Evolutionary conservation across 2,113 vertebrate species (phyloP), one percentile per base, ranked within the genome.

Genomic region (Caloenas nicobarica): DNA sequence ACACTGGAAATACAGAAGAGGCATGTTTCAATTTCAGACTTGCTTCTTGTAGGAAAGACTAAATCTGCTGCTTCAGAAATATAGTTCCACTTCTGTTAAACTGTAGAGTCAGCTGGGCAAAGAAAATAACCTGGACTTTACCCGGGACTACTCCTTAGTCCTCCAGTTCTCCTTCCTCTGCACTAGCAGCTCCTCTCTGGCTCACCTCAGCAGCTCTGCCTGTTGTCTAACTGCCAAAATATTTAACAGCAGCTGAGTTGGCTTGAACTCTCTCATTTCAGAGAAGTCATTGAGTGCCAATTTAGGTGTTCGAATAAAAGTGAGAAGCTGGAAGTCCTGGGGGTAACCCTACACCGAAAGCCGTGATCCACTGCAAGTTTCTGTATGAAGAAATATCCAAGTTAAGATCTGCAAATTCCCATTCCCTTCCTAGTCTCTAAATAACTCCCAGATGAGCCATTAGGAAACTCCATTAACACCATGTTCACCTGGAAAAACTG

Each of bases 401-500:
- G 5, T 78, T 86, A 94, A 96, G 90, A 95, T 66, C 80, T 9
- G 8, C 33, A 91, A 95, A 95, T 78, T 95, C 85, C 85, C 51
- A 86, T 86, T 82, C 31, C 80, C 85, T 95, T 84, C 58, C 81
- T 68, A 72, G 61, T 79, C 82, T 79, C 70, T 72, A 95, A 94
- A 87, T 46, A 91, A 86, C 10, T 91, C 96, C 77, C 88, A 92
- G 77, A 61, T 61, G 95, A 93, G 65, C 79, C 70, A 86, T 91
- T 95, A 87, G 25, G 25, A 95, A 91, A 92, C 80, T 86, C 80
- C 34, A 87, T 93, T 92, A 96, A 93, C 83, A 81, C 83, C 80
- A 74, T 8, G 50, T 72, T 89, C 93, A 95, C 88, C 95, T 96
- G 91, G 65, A 94, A 93, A 97, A 96, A 92, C 69, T 34, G 83